Evolutionary conservation across 1,140 invertebrate genomes (phyloP).

Genomic region (Globodera rostochiensis): DNA sequence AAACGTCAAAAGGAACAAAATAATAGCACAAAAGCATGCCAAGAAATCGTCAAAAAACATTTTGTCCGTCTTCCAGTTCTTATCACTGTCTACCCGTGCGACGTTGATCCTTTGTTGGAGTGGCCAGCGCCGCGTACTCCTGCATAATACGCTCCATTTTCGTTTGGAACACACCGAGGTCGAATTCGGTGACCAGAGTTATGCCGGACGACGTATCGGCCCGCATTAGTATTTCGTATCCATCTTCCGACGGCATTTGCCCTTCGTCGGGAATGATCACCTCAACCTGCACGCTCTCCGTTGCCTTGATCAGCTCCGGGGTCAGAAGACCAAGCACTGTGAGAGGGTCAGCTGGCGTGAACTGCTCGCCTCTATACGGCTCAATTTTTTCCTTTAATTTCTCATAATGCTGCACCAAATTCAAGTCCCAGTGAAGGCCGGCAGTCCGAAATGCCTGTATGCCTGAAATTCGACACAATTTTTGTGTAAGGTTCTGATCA

Average conservation of each 20-base stretch:
- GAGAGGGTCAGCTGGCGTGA: constrained; percentile 20
- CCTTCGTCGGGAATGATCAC: neutral
- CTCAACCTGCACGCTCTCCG: neutral
- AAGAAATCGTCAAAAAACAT: too few relatives aligned
- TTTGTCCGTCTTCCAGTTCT: too few relatives aligned
- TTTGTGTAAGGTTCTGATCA: neutral
- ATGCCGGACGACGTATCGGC: neutral
- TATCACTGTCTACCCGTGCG: too few relatives aligned
- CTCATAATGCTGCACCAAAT: neutral
- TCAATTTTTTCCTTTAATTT: neutral
- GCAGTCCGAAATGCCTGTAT: constrained; percentile 2
- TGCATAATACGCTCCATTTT: neutral
- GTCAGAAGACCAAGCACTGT: constrained; percentile 13
- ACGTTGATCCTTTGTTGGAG: too few relatives aligned
- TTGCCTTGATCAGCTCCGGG: neutral
- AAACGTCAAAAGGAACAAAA: too few relatives aligned
- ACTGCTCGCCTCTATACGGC: neutral
- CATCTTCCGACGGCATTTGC: neutral
- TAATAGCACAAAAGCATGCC: too few relatives aligned
- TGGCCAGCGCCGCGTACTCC: too few relatives aligned
- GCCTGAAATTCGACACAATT: neutral
- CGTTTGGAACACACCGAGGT: neutral
- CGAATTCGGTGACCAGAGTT: neutral
- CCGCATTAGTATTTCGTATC: neutral
- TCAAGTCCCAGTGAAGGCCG: neutral